Conservation (phyloP, 1,140 invertebrate species). For the Paramacrobiotus metropolitanus region DNA sequence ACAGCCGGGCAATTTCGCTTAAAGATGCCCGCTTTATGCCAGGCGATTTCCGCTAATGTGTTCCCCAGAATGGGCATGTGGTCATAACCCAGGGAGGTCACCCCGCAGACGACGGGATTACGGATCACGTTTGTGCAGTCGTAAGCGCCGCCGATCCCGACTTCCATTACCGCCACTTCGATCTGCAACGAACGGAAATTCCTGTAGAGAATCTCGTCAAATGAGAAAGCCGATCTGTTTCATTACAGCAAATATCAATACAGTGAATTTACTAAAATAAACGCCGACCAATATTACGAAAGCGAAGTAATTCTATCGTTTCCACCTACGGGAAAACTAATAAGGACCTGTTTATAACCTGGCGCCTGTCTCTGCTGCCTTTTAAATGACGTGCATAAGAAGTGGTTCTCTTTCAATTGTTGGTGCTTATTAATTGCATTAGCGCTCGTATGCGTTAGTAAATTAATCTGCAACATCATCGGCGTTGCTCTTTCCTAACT, state of each 20-base stretch:
- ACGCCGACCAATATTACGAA: no score
- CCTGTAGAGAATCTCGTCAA: neutral
- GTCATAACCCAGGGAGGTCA: constrained; percentile 74
- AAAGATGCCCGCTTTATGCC: constrained; percentile 86
- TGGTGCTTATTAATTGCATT: no score
- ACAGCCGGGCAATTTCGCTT: constrained; percentile 47
- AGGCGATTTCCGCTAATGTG: constrained; percentile 64
- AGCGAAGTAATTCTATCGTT: no score
- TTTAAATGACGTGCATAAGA: no score
- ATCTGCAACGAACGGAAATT: constrained; percentile 17
- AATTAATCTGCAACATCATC: no score
- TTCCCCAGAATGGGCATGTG: constrained; percentile 59
- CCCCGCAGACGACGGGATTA: constrained; percentile 55
- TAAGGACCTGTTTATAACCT: no score
- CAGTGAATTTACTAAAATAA: no score
- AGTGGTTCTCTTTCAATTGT: no score
- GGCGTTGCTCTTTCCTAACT: no score
- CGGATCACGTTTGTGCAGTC: constrained; percentile 81
- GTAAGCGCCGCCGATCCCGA: constrained; percentile 82
- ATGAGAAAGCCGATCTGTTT: neutral
- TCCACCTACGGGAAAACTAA: no score
- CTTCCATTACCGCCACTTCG: constrained; percentile 82
- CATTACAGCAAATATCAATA: neutral
- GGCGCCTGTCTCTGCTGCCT: neutral
- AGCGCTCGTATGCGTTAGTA: no score